phyloP scores from a whole-genome alignment of 2,888 invertebrate genomes.

The Morpho helenor region DNA sequence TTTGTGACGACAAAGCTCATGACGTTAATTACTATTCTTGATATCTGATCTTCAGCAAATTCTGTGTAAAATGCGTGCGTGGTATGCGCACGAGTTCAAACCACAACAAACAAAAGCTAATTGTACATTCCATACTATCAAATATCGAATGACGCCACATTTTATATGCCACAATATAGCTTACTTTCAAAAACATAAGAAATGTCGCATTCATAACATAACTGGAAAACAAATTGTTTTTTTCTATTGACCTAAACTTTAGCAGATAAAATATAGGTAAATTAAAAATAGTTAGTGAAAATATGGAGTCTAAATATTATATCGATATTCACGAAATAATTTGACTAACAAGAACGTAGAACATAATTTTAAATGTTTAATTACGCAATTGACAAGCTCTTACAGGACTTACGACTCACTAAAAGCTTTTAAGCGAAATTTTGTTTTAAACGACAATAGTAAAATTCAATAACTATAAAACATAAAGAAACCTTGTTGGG shows the following conservation, averaged over 20 bases:
- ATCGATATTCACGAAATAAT: too few species aligned
- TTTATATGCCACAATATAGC: neutral
- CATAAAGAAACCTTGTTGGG: constrained; percentile 21
- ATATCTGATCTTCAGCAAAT: constrained; percentile 11
- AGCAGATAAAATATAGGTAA: too few species aligned
- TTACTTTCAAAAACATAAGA: too few species aligned
- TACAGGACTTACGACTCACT: constrained; percentile 15
- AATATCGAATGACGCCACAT: neutral
- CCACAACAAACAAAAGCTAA: constrained; percentile 2
- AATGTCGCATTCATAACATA: too few species aligned
- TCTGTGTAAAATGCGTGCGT: constrained; percentile 11
- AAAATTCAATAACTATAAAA: constrained; percentile 33
- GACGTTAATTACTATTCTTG: constrained; percentile 5
- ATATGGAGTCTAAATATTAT: too few species aligned
- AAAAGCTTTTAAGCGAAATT: constrained; percentile 28
- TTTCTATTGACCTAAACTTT: too few species aligned
- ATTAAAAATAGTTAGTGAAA: too few species aligned
- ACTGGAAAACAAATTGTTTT: too few species aligned
- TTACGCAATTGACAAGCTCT: too few species aligned
- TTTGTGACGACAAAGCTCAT: neutral
- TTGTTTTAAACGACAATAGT: constrained; percentile 24
- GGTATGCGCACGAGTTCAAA: constrained; percentile 11
- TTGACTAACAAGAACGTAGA: too few species aligned
- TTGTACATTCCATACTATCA: neutral
- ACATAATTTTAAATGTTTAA: too few species aligned